Evolutionary conservation across 2,797 vertebrate genomes (phyloP), one percentile per base, ranked within the genome.

Genomic region (Phoeniculus purpureus): DNA sequence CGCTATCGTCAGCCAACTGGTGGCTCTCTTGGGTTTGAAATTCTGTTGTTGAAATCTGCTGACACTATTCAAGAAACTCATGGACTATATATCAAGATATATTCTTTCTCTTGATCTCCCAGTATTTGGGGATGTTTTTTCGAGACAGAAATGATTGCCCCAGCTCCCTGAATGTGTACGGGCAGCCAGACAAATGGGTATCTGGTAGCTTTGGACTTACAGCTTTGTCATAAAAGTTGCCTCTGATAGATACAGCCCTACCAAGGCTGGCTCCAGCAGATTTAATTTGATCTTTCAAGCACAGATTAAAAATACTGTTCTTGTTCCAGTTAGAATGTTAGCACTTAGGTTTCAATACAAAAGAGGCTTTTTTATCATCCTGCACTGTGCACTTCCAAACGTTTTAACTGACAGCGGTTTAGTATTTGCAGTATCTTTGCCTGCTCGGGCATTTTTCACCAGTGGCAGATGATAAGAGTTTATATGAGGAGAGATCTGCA

Each of bases 261-360:
- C 67, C 87, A 83, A 93, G 91, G 89, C 10, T 88, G 81, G 59
- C 90, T 72, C 66, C 64, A 61, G 77, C 93, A 92, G 95, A 92
- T 95, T 94, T 95, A 96, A 96, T 97, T 96, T 97, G 91, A 92
- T 96, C 87, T 96, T 97, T 95, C 94, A 92, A 75, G 82, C 81
- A 62, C 2, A 23, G 95, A 95, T 97, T 97, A 97, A 97, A 96
- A 94, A 95, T 96, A 93, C 75, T 96, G 94, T 94, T 96, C 94
- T 90, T 80, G 43, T 85, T 94, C 75, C 90, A 87, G 90, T 93
- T 96, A 92, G 93, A 93, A 92, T 60, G 85, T 80, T 96, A 67
- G 92, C 76, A 85, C 76, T 96, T 95, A 94, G 86, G 82, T 91
- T 96, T 93, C 79, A 81, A 60, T 95, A 91, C 76, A 89, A 89